These are phyloP conservation scores for Embidobia sp. DNA, from an alignment of 2,888 invertebrate genomes.

Conservation along the genomic window DNA sequence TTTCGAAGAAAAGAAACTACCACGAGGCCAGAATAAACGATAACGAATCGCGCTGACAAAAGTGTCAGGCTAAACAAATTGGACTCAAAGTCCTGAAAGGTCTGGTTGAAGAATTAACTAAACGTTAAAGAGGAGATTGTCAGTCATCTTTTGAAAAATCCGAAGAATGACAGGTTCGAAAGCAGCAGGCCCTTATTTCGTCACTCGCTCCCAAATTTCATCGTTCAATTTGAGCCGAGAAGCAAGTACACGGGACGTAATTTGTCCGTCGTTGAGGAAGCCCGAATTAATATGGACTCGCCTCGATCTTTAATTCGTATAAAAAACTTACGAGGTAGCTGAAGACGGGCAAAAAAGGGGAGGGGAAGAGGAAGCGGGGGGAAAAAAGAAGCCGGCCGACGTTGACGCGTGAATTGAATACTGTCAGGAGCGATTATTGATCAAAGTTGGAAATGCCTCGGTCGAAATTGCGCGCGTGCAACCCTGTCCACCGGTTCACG, in stretches of 20 bases:
- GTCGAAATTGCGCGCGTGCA: constrained; percentile 56
- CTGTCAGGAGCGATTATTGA: constrained; percentile 60
- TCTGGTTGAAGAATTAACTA: too few species aligned
- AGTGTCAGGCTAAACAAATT: too few species aligned
- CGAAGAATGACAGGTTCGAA: too few species aligned
- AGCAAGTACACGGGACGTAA: constrained; percentile 5
- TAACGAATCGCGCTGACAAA: too few species aligned
- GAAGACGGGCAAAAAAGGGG: too few species aligned
- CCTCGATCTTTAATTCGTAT: neutral
- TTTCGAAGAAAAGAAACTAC: too few species aligned
- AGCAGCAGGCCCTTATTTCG: too few species aligned
- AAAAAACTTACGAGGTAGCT: neutral
- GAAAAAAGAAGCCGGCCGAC: constrained; percentile 3
- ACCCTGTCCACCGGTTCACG: constrained; percentile 66
- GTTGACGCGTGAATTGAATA: constrained; percentile 58
- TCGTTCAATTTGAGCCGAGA: constrained; percentile 10
- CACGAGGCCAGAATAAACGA: too few species aligned
- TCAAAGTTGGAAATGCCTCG: constrained; percentile 55
- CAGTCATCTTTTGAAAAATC: too few species aligned
- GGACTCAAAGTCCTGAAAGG: too few species aligned
- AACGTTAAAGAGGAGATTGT: too few species aligned
- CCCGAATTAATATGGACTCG: constrained; percentile 21
- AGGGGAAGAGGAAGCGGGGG: neutral
- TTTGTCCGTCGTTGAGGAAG: neutral
- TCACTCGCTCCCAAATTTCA: constrained; percentile 8